Percentiles rank a stretch among this genome's conserved stretches.
phyloP scores from a whole-genome alignment of 2,113 vertebrate species.

The Poeciliopsis occidentalis region DNA sequence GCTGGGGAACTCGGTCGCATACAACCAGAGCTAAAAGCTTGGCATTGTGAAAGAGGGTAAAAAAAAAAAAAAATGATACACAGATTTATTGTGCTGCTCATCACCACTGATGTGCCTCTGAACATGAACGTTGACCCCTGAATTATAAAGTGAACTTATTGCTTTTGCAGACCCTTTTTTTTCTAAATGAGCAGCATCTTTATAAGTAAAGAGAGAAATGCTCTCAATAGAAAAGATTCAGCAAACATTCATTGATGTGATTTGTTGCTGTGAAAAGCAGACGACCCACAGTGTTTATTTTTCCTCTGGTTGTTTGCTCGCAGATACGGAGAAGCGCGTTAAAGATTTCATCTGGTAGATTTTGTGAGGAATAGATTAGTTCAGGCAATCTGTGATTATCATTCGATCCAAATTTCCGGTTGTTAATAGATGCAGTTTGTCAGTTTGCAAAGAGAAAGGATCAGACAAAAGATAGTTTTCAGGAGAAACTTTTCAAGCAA shows the following conservation, averaged over 20 bases:
- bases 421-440: no score
- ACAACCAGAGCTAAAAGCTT: neutral
- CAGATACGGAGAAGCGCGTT: no score
- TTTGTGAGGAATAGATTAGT: no score
- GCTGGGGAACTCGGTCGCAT: neutral
- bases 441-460: no score
- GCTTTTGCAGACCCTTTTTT: neutral
- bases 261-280: neutral
- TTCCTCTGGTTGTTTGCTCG: no score
- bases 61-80: neutral
- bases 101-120: conserved; percentile 1
- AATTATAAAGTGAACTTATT: neutral
- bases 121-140: neutral
- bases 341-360: no score
- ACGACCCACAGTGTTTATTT: no score
- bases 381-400: no score
- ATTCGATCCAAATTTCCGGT: no score
- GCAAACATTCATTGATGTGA: neutral
- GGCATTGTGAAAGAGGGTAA: neutral
- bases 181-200: neutral
- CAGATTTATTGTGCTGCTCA: neutral
- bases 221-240: neutral
- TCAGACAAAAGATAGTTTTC: no score
- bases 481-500: no score
- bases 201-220: neutral